A percentile compares a stretch with the other conserved stretches of the same genome.
Evolutionary conservation across 2,797 vertebrate species (phyloP).

Genomic region (Spea hammondii): DNA sequence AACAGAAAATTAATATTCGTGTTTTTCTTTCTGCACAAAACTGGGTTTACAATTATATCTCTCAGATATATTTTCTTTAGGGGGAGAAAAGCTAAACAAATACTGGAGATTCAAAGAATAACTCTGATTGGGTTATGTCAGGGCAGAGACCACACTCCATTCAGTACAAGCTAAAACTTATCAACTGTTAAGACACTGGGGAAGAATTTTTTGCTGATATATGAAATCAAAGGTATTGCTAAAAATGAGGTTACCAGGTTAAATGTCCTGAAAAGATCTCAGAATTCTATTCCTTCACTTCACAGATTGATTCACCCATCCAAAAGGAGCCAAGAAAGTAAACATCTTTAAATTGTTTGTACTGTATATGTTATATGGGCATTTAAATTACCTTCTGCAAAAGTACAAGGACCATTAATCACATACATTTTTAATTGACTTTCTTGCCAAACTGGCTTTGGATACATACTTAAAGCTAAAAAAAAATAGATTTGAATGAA

Average conservation of each 20-base stretch:
- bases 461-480: slow-evolving; percentile 68
- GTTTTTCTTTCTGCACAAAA: neutral
- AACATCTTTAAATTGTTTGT: slow-evolving; percentile 54
- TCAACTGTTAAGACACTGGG: slow-evolving; percentile 11
- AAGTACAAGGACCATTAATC: slow-evolving; percentile 64
- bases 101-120: slow-evolving; percentile 4
- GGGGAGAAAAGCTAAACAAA: slow-evolving; percentile 4
- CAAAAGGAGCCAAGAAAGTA: slow-evolving; percentile 12
- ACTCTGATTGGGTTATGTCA: slow-evolving; percentile 18
- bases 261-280: slow-evolving; percentile 22
- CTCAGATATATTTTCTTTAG: slow-evolving; percentile 6
- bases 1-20: too few species aligned
- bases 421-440: slow-evolving; percentile 67
- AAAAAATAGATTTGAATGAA: slow-evolving; percentile 61
- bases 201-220: slow-evolving; percentile 16
- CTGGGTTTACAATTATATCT: slow-evolving; percentile 12
- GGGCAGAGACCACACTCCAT: slow-evolving; percentile 10
- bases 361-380: slow-evolving; percentile 59
- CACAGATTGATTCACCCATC: slow-evolving; percentile 9
- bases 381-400: slow-evolving; percentile 66
- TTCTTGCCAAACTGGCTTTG: slow-evolving; percentile 68
- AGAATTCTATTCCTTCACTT: neutral
- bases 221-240: slow-evolving; percentile 26
- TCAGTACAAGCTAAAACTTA: slow-evolving; percentile 6
- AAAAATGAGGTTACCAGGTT: slow-evolving; percentile 21